These are phyloP conservation scores for Augochlora pura DNA, from an alignment of 1,140 invertebrate genomes.

Conservation along the genomic window DNA sequence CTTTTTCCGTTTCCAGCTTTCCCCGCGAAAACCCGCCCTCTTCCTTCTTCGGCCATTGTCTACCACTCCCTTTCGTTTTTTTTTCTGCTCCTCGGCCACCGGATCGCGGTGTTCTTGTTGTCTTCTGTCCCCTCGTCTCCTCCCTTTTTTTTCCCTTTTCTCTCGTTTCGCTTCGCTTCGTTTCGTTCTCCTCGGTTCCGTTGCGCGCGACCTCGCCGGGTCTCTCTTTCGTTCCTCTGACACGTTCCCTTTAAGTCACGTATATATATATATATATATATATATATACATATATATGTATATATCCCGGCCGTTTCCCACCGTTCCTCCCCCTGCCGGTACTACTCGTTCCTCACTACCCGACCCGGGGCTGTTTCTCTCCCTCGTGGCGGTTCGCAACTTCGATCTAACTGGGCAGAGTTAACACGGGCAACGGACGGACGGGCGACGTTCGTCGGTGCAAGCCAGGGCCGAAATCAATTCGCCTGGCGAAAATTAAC, in stretches of 20 bases:
- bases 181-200: neutral
- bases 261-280: too few relatives aligned
- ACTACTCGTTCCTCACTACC: conserved; percentile 8
- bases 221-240: neutral
- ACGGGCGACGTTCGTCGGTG: neutral
- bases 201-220: too few relatives aligned
- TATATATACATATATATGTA: too few relatives aligned
- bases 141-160: neutral
- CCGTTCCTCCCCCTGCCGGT: neutral
- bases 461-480: conserved; percentile 58
- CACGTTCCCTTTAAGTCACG: conserved; percentile 29
- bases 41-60: neutral
- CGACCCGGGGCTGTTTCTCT: conserved; percentile 7
- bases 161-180: too few relatives aligned
- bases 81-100: neutral
- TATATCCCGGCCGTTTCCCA: neutral
- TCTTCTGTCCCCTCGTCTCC: neutral
- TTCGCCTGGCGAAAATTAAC: conserved; percentile 58
- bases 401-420: conserved; percentile 46
- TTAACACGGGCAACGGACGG: conserved; percentile 34
- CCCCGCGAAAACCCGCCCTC: neutral
- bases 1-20: neutral
- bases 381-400: conserved; percentile 40
- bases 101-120: neutral
- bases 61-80: neutral